These are phyloP conservation scores for Malthinus seriepunctatus DNA, from an alignment of 2,888 invertebrate genomes.

Conservation along the genomic window DNA sequence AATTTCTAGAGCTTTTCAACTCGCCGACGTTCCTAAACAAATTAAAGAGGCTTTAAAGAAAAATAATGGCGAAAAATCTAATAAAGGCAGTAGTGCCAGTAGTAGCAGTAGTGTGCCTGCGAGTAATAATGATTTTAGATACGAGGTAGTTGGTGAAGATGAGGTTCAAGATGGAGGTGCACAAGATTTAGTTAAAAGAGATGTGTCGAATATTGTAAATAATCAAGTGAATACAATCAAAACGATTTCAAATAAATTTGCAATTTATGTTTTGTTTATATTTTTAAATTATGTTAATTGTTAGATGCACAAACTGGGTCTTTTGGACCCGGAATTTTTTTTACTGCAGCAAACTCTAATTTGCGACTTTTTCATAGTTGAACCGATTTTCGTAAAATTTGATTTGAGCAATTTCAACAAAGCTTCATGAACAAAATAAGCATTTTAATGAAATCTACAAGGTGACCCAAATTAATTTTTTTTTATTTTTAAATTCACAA, in stretches of 20 bases:
- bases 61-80: not conserved
- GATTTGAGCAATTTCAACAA: no score
- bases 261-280: conserved; percentile 3
- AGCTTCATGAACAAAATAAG: no score
- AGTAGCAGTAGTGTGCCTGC: not conserved
- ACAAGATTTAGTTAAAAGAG: conserved; percentile 1
- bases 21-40: conserved; percentile 10
- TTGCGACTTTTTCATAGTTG: no score
- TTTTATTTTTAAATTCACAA: no score
- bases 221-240: not conserved
- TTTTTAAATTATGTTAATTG: not conserved
- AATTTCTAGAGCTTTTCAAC: conserved; percentile 1
- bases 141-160: not conserved
- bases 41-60: not conserved
- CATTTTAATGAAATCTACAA: no score
- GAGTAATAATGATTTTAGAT: not conserved
- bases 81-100: not conserved
- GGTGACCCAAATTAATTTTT: no score
- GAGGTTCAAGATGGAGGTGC: not conserved
- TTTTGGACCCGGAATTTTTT: no score
- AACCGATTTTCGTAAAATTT: no score
- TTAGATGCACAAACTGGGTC: no score
- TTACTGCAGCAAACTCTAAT: no score
- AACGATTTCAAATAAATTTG: not conserved
- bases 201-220: conserved; percentile 1